These are phyloP conservation scores for Macroglossus sobrinus DNA, from an alignment of 2,113 vertebrate genomes.

Conservation along the genomic window DNA sequence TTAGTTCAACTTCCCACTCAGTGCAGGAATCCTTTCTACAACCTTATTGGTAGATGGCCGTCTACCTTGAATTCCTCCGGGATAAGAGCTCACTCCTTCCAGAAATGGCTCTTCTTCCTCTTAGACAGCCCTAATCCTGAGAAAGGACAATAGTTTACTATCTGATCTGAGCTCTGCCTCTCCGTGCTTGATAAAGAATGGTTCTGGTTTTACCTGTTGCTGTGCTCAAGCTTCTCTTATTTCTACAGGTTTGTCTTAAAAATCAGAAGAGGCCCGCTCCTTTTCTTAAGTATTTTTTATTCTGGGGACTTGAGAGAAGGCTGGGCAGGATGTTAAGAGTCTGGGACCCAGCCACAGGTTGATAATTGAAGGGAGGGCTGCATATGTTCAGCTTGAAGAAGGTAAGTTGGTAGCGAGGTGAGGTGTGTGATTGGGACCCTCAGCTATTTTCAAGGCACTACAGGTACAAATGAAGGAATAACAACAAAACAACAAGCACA, in stretches of 20 bases:
- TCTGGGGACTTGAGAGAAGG: background rate
- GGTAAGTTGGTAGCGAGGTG: background rate
- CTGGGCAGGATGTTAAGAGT: background rate
- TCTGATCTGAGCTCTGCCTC: background rate
- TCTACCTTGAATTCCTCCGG: background rate
- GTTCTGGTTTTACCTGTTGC: background rate
- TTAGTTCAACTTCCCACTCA: background rate
- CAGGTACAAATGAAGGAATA: background rate
- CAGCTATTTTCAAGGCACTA: background rate
- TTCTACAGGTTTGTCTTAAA: background rate
- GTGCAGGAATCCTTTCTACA: background rate
- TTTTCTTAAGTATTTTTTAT: background rate
- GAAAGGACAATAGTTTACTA: background rate
- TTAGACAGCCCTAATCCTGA: background rate
- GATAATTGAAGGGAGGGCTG: too few species aligned
- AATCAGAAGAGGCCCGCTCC: background rate
- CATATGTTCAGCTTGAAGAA: background rate
- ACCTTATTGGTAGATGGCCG: fast-evolving
- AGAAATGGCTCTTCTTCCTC: background rate
- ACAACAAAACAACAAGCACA: too few species aligned
- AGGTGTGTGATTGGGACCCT: background rate
- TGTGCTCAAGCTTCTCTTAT: background rate
- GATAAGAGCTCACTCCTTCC: background rate
- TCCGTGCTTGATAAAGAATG: background rate
- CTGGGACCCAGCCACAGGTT: background rate